Conservation (phyloP, 2,888 invertebrate species). For the Pseudococcus longispinus region DNA sequence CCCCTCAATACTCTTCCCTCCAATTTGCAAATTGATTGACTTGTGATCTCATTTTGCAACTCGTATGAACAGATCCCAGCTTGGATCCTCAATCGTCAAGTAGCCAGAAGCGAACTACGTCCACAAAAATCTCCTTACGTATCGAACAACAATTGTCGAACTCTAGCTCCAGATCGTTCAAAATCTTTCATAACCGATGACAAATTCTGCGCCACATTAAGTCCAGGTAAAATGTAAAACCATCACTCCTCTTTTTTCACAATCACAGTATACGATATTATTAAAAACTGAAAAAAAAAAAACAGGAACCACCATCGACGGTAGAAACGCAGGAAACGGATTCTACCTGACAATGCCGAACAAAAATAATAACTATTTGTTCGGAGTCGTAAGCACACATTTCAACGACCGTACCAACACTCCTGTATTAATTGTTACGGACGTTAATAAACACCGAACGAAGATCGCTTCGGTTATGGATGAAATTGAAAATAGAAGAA, state of each 20-base stretch:
- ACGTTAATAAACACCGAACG: not conserved
- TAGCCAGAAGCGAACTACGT: slow-evolving; percentile 10
- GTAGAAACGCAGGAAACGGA: slow-evolving; percentile 7
- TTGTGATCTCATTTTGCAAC: not conserved
- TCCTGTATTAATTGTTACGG: not conserved
- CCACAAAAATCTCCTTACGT: not conserved
- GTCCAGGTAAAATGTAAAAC: not conserved
- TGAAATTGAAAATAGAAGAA: slow-evolving; percentile 1
- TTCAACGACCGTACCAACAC: not conserved
- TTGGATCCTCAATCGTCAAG: not conserved
- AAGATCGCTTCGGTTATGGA: not conserved
- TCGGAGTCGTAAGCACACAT: slow-evolving; percentile 1
- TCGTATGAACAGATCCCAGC: not conserved
- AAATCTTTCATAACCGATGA: not conserved
- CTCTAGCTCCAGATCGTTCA: not conserved
- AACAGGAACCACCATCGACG: not conserved
- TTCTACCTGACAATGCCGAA: not conserved
- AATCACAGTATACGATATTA: no score
- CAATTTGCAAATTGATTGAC: not conserved
- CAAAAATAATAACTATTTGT: not conserved
- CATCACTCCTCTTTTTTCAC: not conserved
- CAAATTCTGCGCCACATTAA: not conserved
- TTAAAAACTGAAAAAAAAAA: not conserved
- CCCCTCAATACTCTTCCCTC: not conserved
- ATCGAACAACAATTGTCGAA: not conserved